Base-by-base conservation (phyloP, 2,113 vertebrate species). In the Limanda limanda region DNA sequence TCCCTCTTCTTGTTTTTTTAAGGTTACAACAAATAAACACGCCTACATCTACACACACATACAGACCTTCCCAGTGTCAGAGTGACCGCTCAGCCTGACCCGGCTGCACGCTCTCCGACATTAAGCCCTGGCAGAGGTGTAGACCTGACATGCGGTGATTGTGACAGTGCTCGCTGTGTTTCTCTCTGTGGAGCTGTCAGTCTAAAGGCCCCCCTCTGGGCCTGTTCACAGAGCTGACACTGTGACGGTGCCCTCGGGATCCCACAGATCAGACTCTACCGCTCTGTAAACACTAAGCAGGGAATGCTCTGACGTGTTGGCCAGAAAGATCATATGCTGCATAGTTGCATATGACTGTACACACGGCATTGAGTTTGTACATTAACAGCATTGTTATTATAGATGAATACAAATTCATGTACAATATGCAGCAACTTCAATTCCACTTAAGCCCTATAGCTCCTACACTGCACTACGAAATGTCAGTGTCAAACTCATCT, bases 1-100 rank as follows among this genome's bases (percentile, higher is more conserved):
- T 12, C 20, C 37, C 25, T 35, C 78, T 90, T 91, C 88, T 75
- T 87, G 64, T 87, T 84, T 86, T 86, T 74, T 21, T 5, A 27
- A 3, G 51, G 51, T 54, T 31, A 31, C 17, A 55, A 15, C 40
- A 55, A 68, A 55, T 4, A 17, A 10, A 40, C 48, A 54, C 20
- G 23, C 11, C 31, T 3, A 27, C 2, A 20, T 1, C 1, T 31
- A 31, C 10, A 27, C 4, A 10, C 20, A n/a, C 5, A 15, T 7
- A 15, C 21, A 18, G 1, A 8, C 23, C 9, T 2, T 4, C 0
- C 6, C 3, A 14, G 17, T 31, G 15, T 76, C 73, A 54, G 4
- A 9, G 1, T 24, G 60, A 31, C 35, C 18, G 0, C 25, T 24
- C 66, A 23, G 42, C 21, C 23, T 61, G 63, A 80, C 80, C 62